These are phyloP conservation scores for Arctia plantaginis DNA, from an alignment of 2,888 invertebrate genomes.

Conservation along the genomic window DNA sequence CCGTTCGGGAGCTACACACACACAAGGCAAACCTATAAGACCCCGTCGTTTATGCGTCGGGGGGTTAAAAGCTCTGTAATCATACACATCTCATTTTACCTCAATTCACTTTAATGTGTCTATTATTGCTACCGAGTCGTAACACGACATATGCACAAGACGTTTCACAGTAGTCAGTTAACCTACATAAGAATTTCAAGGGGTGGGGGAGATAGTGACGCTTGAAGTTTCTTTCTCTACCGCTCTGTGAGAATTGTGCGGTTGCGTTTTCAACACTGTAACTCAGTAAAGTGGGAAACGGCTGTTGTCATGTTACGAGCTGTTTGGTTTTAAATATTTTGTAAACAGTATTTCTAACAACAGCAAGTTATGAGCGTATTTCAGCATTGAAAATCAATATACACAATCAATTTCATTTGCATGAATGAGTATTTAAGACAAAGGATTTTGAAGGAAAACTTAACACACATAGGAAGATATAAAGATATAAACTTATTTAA, in stretches of 20 bases:
- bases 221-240: conserved; percentile 10
- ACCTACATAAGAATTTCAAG: background rate
- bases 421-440: no score
- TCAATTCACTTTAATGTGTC: background rate
- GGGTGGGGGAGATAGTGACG: background rate
- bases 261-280: conserved; percentile 29
- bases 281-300: conserved; percentile 30
- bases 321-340: conserved; percentile 9
- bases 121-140: background rate
- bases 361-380: background rate
- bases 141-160: background rate
- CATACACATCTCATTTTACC: background rate
- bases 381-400: background rate
- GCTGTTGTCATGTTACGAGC: background rate
- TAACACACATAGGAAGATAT: no score
- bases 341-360: background rate
- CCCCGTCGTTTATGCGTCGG: no score
- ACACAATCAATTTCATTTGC: background rate
- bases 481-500: no score
- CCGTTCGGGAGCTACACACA: no score
- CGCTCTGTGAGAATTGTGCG: background rate
- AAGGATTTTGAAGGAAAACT: no score
- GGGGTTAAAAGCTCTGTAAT: no score
- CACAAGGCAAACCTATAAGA: no score
- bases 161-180: background rate